Evolutionary conservation across 2,113 vertebrate species (phyloP), one percentile per base, ranked within the genome.

Genomic region (Arvicanthis niloticus): DNA sequence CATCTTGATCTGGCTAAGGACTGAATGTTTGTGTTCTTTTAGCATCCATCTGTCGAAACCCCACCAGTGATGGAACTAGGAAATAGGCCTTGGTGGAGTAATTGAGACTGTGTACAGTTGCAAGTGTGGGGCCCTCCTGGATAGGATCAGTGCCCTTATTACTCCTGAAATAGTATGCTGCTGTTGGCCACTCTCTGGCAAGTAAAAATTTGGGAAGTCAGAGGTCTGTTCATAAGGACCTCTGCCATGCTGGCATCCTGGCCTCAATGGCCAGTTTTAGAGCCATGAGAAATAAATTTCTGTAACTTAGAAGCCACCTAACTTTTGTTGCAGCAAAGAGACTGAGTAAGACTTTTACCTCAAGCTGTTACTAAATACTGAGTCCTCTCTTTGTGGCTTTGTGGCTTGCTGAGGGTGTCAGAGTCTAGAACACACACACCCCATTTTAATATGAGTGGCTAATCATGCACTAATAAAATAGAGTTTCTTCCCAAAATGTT

Each of bases 401-500:
- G 31, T 68, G n/a, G 22, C 37, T 48, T 73, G n/a, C 62, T 48
- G 0, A 56, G 51, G 56, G 0, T 62, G 80, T 34, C 37, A 4
- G 1, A 53, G 68, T 58, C 51, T 84, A 22, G 67, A 93, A 67
- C n/a, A 17, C 60, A 24, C 73, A 21, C 51, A 7, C 53, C 42
- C 10, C 22, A 22, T 21, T 65, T 58, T 40, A 48, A 75, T 17
- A 26, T 45, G 60, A 87, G 48, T 26, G 8, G 45, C 22, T n/a
- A 62, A 13, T 12, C 22, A 17, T 26, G 24, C 24, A 56, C 21
- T 40, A 40, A 65, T 2, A 65, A 22, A 15, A 1, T 4, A 2
- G 22, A 24, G 58, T 3, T 62, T 40, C 12, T n/a, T 37, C 16
- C 5, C 1, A 5, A 4, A 22, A 9, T 31, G 31, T 1, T 29